Evolutionary conservation across 1,140 invertebrate species (phyloP).

Genomic region (Drosophila persimilis): DNA sequence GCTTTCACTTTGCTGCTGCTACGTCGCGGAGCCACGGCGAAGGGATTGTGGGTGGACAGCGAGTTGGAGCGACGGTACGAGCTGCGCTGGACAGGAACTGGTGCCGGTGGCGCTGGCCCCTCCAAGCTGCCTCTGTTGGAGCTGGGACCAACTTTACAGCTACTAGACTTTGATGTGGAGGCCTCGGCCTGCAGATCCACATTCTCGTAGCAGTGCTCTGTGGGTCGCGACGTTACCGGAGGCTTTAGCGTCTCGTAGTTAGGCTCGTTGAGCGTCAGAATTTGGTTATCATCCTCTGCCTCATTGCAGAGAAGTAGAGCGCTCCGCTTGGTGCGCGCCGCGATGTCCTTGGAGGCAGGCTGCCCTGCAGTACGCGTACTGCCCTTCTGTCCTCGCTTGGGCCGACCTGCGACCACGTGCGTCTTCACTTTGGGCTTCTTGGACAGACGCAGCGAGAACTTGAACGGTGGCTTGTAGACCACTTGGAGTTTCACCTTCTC

Average conservation of each 20-base stretch:
- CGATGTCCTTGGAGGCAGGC: conserved; percentile 44
- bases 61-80: conserved; percentile 75
- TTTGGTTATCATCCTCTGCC: conserved; percentile 76
- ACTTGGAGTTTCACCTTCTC: conserved; percentile 91
- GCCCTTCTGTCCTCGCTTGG: conserved; percentile 57
- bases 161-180: conserved; percentile 12
- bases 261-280: conserved; percentile 78
- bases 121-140: conserved; percentile 40
- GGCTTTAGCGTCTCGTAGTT: conserved; percentile 80
- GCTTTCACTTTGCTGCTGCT: conserved; percentile 63
- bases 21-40: conserved; percentile 64
- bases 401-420: conserved; percentile 71
- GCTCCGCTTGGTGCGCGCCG: conserved; percentile 59
- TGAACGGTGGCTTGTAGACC: conserved; percentile 93
- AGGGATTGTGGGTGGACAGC: conserved; percentile 73
- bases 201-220: conserved; percentile 71
- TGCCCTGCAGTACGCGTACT: conserved; percentile 41
- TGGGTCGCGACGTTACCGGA: conserved; percentile 36
- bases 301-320: conserved; percentile 73
- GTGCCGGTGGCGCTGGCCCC: background rate
- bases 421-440: conserved; percentile 86
- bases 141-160: conserved; percentile 57
- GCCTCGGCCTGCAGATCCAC: conserved; percentile 61
- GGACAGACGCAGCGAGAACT: conserved; percentile 91
- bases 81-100: conserved; percentile 35